Percentiles rank a stretch among this genome's conserved stretches.
Conservation (phyloP, 2,797 vertebrate genomes). For the Paguma larvata region DNA sequence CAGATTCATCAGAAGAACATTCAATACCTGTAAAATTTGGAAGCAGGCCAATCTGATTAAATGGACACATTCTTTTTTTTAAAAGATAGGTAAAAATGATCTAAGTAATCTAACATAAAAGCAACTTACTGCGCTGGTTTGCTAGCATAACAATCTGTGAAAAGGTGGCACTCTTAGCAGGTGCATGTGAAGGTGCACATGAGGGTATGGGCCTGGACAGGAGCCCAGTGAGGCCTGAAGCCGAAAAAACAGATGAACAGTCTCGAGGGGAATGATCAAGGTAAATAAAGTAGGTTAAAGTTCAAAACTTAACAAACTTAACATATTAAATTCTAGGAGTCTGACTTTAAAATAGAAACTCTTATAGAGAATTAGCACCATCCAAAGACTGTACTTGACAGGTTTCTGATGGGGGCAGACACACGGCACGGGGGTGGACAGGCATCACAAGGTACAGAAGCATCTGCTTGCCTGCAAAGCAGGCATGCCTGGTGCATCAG, state of each 20-base stretch:
- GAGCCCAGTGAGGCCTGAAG: background rate
- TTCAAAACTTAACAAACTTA: background rate
- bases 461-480: background rate
- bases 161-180: background rate
- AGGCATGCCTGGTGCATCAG: fast-evolving
- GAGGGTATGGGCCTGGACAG: too few relatives aligned
- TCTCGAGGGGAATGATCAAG: background rate
- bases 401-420: background rate
- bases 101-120: background rate
- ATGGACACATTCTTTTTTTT: background rate
- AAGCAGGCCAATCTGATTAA: background rate
- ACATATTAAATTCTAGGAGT: background rate
- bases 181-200: fast-evolving
- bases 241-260: background rate
- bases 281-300: background rate
- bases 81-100: background rate
- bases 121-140: background rate
- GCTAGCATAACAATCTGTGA: background rate
- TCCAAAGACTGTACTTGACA: fast-evolving
- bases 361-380: background rate
- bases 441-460: fast-evolving
- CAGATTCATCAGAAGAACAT: fast-evolving
- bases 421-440: fast-evolving
- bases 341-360: background rate
- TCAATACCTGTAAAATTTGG: background rate